phyloP scores from a whole-genome alignment of 2,888 invertebrate species.

The Pammene aurita region DNA sequence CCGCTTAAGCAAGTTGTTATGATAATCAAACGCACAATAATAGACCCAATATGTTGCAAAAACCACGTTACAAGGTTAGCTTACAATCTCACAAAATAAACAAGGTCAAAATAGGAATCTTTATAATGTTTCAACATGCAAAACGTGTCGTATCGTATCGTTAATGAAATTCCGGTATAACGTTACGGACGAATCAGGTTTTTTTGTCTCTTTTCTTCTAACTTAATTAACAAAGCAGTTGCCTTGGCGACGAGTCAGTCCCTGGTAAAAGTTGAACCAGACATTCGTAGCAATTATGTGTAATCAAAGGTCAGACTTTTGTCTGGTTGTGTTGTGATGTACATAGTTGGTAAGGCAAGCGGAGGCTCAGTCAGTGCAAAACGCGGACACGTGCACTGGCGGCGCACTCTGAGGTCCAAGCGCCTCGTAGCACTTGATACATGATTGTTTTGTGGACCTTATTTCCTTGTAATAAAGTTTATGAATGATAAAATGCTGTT shows the following conservation, averaged over 20 bases:
- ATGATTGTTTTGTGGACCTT: background rate
- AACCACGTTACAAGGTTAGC: constrained; percentile 25
- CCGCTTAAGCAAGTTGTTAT: no score
- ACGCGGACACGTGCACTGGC: constrained; percentile 47
- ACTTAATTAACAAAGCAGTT: background rate
- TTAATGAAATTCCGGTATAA: constrained; percentile 28
- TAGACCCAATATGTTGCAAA: constrained; percentile 11
- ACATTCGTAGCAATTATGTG: background rate
- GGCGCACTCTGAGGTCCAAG: constrained; percentile 36
- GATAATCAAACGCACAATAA: no score
- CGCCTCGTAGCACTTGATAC: background rate
- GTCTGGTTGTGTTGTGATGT: background rate
- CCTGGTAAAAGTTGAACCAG: background rate
- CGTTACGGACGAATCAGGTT: constrained; percentile 31
- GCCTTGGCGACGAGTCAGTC: background rate
- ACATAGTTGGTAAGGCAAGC: background rate
- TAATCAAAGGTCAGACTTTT: background rate
- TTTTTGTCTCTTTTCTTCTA: constrained; percentile 25
- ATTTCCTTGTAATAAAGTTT: background rate
- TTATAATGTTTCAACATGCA: constrained; percentile 13
- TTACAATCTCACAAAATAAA: constrained; percentile 10
- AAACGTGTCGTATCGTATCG: constrained; percentile 19
- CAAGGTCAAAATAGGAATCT: constrained; percentile 32
- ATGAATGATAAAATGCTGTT: background rate
- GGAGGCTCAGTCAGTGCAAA: constrained; percentile 33